These are phyloP conservation scores for Drosophila setosimentum DNA, from an alignment of 2,888 invertebrate species.

Conservation along the genomic window DNA sequence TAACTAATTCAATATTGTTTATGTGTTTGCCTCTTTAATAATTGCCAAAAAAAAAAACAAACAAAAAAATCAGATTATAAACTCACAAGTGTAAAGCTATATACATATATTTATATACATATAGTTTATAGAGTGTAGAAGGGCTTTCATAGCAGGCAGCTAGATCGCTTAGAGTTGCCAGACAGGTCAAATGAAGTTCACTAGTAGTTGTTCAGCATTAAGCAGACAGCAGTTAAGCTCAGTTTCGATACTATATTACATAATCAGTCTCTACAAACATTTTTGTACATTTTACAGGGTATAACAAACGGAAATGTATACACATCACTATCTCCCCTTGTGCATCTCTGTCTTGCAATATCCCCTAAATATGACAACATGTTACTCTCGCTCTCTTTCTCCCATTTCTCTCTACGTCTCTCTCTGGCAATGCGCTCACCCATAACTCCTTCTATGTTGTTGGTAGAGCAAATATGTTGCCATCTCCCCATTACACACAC, in stretches of 20 bases:
- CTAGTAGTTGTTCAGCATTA: neutral
- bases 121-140: neutral
- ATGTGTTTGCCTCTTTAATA: neutral
- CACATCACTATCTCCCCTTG: neutral
- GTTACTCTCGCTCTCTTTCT: constrained; percentile 16
- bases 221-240: neutral
- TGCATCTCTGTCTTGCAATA: neutral
- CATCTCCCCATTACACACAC: constrained; percentile 3
- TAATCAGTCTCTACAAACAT: neutral
- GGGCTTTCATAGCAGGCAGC: neutral
- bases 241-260: neutral
- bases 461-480: constrained; percentile 15
- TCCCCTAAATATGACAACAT: constrained; percentile 19
- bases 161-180: neutral
- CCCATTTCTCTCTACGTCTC: neutral
- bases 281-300: constrained; percentile 21
- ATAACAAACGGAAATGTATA: constrained; percentile 33
- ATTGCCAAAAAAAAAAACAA: neutral
- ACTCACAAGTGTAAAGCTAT: neutral
- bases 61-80: neutral
- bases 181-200: neutral
- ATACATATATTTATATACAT: no score
- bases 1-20: neutral
- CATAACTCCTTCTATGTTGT: constrained; percentile 41
- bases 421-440: constrained; percentile 45